Evolutionary conservation across 2,888 invertebrate genomes (phyloP).

Genomic region (Drosophila testacea): DNA sequence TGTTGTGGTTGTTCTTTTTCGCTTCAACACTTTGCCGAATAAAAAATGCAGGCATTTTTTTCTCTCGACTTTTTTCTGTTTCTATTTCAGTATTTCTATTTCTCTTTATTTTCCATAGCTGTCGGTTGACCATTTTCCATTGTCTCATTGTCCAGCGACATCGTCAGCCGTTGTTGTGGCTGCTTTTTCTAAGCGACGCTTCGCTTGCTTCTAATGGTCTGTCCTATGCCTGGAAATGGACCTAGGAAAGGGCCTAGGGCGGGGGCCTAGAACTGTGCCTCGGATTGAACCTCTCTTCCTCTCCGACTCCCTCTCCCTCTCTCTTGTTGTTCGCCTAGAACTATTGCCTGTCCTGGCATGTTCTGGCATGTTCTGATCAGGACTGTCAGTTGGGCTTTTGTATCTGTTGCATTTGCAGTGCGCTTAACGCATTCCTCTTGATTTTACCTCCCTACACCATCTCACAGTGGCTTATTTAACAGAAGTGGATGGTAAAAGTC

Average conservation of each 20-base stretch:
- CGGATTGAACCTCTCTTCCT: background rate
- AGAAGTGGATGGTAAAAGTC: no score
- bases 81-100: constrained; percentile 3
- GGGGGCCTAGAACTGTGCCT: background rate
- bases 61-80: background rate
- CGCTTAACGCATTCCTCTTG: constrained; percentile 40
- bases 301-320: background rate
- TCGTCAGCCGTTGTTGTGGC: constrained; percentile 30
- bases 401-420: constrained; percentile 58
- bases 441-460: background rate
- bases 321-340: background rate
- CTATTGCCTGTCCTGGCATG: background rate
- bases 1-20: constrained; percentile 37
- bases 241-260: no score
- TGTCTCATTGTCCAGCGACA: constrained; percentile 25
- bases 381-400: constrained; percentile 37
- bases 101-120: constrained; percentile 12
- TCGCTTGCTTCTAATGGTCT: constrained; percentile 37
- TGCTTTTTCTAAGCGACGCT: constrained; percentile 27
- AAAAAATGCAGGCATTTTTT: constrained; percentile 25
- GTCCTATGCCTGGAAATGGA: background rate
- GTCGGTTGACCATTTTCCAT: constrained; percentile 35
- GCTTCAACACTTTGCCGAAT: constrained; percentile 44
- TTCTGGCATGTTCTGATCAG: constrained; percentile 8
- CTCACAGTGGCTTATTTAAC: no score